Percentiles rank a stretch among this genome's conserved stretches.
phyloP scores from a whole-genome alignment of 1,140 invertebrate genomes.

The Thrips palmi region DNA sequence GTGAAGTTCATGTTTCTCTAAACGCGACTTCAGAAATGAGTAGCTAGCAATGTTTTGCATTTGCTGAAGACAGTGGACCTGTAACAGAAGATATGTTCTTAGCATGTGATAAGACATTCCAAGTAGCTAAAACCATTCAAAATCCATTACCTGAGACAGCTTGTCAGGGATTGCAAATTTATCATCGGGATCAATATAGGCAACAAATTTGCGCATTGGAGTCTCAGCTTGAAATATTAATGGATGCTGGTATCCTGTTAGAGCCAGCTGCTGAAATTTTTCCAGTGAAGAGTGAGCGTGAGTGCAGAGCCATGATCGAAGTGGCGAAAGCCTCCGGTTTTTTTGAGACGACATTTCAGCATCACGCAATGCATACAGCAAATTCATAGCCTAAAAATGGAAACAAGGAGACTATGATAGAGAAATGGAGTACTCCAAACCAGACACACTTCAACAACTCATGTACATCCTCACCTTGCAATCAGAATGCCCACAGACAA shows the following conservation, averaged over 20 bases:
- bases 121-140: not conserved
- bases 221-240: conserved; percentile 73
- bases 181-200: conserved; percentile 86
- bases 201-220: conserved; percentile 68
- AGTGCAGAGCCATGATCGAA: conserved; percentile 79
- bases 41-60: conserved; percentile 89
- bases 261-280: conserved; percentile 60
- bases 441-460: not conserved
- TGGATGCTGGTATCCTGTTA: conserved; percentile 45
- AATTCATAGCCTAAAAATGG: conserved; percentile 62
- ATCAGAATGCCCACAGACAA: conserved; percentile 93
- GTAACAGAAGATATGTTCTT: conserved; percentile 18
- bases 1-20: conserved; percentile 65
- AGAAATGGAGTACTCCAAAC: not conserved
- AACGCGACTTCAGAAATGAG: conserved; percentile 68
- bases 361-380: conserved; percentile 65
- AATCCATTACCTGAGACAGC: conserved; percentile 58
- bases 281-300: conserved; percentile 65
- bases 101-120: not conserved
- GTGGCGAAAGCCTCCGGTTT: conserved; percentile 65
- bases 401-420: conserved; percentile 2
- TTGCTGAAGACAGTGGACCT: conserved; percentile 87
- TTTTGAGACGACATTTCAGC: conserved; percentile 44
- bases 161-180: conserved; percentile 80
- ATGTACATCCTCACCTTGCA: conserved; percentile 47